Evolutionary conservation across 2,888 invertebrate genomes (phyloP).

Genomic region (Myopa testacea): DNA sequence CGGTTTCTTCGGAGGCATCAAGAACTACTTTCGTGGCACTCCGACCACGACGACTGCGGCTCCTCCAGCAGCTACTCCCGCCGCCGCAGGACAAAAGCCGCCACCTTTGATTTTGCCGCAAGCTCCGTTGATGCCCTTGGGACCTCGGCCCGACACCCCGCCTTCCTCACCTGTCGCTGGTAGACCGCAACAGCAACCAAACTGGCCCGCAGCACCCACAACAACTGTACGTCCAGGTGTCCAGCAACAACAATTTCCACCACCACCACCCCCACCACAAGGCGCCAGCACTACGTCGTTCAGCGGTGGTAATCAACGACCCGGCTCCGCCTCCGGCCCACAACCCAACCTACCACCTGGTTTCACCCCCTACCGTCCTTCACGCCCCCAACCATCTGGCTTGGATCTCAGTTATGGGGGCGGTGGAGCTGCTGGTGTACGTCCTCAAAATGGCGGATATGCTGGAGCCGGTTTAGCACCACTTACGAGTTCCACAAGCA

Average conservation of each 20-base stretch:
- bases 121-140: conserved; percentile 60
- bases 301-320: conserved; percentile 27
- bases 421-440: conserved; percentile 53
- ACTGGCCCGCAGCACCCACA: conserved; percentile 52
- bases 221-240: conserved; percentile 36
- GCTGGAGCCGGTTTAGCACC: conserved; percentile 56
- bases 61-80: conserved; percentile 26
- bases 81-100: background rate
- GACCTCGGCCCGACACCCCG: conserved; percentile 64
- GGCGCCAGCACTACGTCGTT: background rate
- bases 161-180: conserved; percentile 57
- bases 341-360: conserved; percentile 56
- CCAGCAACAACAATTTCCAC: conserved; percentile 30
- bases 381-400: conserved; percentile 61
- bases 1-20: conserved; percentile 63
- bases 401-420: conserved; percentile 62
- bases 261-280: background rate
- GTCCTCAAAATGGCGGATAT: conserved; percentile 46
- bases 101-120: conserved; percentile 59
- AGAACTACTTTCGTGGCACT: conserved; percentile 58
- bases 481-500: conserved; percentile 48
- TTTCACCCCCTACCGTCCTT: conserved; percentile 57
- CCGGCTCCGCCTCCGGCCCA: conserved; percentile 16
- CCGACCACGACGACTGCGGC: conserved; percentile 51
- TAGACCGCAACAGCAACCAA: conserved; percentile 50